These are phyloP conservation scores for Eristalis pertinax DNA, from an alignment of 2,888 invertebrate species.

Conservation along the genomic window DNA sequence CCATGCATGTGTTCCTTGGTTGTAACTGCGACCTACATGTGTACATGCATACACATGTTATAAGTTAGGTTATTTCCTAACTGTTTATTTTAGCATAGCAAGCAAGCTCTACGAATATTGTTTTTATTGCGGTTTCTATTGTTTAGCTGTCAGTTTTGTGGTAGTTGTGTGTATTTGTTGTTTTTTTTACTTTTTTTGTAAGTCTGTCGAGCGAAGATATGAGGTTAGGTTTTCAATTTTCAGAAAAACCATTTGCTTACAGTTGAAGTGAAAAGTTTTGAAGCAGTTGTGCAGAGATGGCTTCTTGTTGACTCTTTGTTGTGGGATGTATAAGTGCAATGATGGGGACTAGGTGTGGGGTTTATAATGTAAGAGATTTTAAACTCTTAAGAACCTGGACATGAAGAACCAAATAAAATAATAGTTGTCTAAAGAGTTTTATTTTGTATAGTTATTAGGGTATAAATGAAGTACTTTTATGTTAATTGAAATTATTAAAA, in stretches of 20 bases:
- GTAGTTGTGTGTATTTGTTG: constrained; percentile 15
- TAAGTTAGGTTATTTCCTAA: constrained; percentile 3
- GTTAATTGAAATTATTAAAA: no score
- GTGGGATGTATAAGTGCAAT: background rate
- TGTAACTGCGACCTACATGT: background rate
- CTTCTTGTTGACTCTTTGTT: background rate
- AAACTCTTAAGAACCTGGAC: no score
- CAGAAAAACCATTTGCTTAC: background rate
- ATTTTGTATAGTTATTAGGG: no score
- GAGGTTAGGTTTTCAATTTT: background rate
- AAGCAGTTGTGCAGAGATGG: background rate
- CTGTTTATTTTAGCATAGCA: constrained; percentile 36
- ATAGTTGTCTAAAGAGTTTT: no score
- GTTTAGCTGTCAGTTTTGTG: constrained; percentile 53
- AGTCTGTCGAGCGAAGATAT: background rate
- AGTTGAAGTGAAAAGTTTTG: background rate
- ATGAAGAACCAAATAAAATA: no score
- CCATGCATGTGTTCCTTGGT: background rate
- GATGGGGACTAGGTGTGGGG: no score
- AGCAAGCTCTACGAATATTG: constrained; percentile 44
- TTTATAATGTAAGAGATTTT: no score
- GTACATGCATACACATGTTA: background rate
- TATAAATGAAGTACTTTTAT: no score
- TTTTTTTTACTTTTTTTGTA: background rate
- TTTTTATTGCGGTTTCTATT: constrained; percentile 49